A percentile compares a stretch with the other conserved stretches of the same genome.
These are phyloP conservation scores for Pissodes strobi DNA, from an alignment of 1,140 invertebrate genomes.

Conservation along the genomic window DNA sequence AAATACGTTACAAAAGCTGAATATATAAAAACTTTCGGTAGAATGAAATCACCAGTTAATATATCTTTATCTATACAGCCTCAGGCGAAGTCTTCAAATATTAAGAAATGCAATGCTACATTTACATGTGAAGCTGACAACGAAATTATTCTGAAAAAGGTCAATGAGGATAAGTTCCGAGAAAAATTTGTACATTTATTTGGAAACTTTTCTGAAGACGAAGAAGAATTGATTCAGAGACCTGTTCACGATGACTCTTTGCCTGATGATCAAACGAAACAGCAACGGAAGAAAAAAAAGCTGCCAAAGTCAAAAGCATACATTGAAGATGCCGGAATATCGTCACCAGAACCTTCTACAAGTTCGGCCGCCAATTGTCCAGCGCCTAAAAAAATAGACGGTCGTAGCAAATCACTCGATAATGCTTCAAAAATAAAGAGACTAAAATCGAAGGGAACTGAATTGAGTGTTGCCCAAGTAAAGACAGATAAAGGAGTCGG, in stretches of 20 bases:
- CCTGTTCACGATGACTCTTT: not conserved
- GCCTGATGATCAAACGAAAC: too few species aligned
- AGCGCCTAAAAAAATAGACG: too few species aligned
- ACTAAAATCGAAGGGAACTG: not conserved
- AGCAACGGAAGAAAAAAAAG: not conserved
- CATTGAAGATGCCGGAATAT: not conserved
- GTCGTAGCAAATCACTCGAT: too few species aligned
- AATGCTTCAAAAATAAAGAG: too few species aligned
- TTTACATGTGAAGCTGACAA: slow-evolving; percentile 8
- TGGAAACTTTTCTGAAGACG: slow-evolving; percentile 6
- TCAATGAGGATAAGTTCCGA: not conserved
- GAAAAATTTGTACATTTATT: slow-evolving; percentile 10
- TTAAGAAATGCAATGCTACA: not conserved
- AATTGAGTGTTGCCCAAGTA: not conserved
- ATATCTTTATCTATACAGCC: not conserved
- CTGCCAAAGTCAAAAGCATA: not conserved
- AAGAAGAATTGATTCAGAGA: too few species aligned
- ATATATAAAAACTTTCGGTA: not conserved
- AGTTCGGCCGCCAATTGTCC: too few species aligned
- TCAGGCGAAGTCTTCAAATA: not conserved
- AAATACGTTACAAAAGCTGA: not conserved
- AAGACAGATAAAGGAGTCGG: not conserved
- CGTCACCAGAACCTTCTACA: too few species aligned
- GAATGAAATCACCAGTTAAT: not conserved
- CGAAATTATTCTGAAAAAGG: not conserved